These are phyloP conservation scores for Selenia dentaria DNA, from an alignment of 2,888 invertebrate genomes.

Conservation along the genomic window DNA sequence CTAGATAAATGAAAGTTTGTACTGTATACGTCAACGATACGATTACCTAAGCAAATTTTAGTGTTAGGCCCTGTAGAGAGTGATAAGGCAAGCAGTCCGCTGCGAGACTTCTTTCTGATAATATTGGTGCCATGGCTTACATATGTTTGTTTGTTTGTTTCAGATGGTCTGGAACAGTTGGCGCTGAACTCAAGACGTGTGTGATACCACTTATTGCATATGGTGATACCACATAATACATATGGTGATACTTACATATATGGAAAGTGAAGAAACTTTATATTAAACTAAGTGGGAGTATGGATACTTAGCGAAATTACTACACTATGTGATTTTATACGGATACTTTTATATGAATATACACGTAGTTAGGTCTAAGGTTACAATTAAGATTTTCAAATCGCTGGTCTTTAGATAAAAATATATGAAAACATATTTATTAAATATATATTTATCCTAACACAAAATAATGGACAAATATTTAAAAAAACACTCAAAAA, in stretches of 20 bases:
- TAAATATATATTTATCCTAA: no score
- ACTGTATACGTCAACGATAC: no score
- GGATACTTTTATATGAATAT: slow-evolving; percentile 51
- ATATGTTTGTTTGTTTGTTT: slow-evolving; percentile 51
- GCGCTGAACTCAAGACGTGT: slow-evolving; percentile 48
- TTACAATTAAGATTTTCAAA: slow-evolving; percentile 14
- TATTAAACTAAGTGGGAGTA: slow-evolving; percentile 52
- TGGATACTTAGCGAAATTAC: slow-evolving; percentile 77
- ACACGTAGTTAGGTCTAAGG: slow-evolving; percentile 20
- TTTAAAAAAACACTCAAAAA: no score
- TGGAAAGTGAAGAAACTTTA: slow-evolving; percentile 62
- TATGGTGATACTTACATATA: slow-evolving; percentile 40
- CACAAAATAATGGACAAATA: no score
- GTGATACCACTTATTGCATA: no score
- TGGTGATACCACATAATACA: no score
- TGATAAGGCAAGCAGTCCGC: no score
- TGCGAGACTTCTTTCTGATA: no score
- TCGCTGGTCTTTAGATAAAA: slow-evolving; percentile 16
- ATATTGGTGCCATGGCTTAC: neutral
- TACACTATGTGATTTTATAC: slow-evolving; percentile 70
- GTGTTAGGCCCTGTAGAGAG: no score
- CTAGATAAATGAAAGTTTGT: no score
- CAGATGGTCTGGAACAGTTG: slow-evolving; percentile 53
- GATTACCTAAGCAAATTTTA: no score
- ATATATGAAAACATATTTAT: slow-evolving; percentile 24